Evolutionary conservation across 1,140 invertebrate genomes (phyloP).

Genomic region (Ceratosolen fusciceps): DNA sequence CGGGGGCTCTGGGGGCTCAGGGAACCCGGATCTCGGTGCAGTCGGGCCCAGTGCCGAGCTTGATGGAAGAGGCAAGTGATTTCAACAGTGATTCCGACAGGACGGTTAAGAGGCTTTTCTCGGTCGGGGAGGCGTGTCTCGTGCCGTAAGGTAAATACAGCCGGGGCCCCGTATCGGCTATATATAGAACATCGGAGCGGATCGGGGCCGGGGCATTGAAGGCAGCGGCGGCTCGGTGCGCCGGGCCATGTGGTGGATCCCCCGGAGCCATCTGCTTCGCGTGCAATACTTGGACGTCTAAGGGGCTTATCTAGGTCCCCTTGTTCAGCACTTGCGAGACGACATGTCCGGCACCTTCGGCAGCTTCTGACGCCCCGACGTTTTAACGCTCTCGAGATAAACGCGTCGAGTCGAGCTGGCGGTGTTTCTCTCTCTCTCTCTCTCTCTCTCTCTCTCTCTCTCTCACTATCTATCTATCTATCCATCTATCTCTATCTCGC

Average conservation of each 20-base stretch:
- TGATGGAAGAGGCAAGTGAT: no score
- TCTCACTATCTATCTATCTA: no score
- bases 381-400: not conserved
- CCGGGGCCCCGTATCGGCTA: slow-evolving; percentile 44
- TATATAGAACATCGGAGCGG: slow-evolving; percentile 55
- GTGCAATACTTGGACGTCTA: not conserved
- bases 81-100: no score
- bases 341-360: not conserved
- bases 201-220: slow-evolving; percentile 47
- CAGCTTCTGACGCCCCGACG: not conserved
- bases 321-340: slow-evolving; percentile 18
- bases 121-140: not conserved
- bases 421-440: no score
- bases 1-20: no score
- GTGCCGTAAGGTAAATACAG: slow-evolving; percentile 39
- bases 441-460: no score
- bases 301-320: not conserved
- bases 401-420: not conserved
- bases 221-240: slow-evolving; percentile 31
- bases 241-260: slow-evolving; percentile 55
- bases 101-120: not conserved
- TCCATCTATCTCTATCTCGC: no score
- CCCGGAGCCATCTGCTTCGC: slow-evolving; percentile 52
- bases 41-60: no score
- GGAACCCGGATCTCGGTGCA: no score